Evolutionary conservation across 92 coral and sea anemone genomes (phyloP).

Genomic region (Porites rus): DNA sequence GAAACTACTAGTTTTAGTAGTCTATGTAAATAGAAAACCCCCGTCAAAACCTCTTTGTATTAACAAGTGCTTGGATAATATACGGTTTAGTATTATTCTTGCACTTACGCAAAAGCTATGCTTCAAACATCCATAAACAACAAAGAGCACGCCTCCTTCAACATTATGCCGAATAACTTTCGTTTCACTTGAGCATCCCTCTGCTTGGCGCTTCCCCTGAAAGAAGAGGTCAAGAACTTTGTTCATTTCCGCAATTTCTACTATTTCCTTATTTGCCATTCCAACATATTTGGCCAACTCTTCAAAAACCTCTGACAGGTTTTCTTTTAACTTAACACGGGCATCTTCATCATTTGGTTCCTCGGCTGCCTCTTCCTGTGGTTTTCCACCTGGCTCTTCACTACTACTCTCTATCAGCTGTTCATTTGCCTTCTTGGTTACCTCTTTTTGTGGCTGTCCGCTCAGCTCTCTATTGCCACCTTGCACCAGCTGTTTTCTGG

Average conservation of each 20-base stretch:
- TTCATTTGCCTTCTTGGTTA: too few species aligned
- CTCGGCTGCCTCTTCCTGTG: background rate
- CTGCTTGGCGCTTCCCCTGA: background rate
- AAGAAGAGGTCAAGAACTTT: background rate
- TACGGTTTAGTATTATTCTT: too few species aligned
- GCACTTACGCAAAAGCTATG: too few species aligned
- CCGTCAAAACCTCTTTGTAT: too few species aligned
- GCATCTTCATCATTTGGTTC: background rate
- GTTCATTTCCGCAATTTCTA: background rate
- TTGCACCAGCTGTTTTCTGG: background rate
- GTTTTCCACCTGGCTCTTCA: background rate
- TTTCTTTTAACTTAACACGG: background rate
- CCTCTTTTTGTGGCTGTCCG: too few species aligned
- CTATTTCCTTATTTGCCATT: background rate
- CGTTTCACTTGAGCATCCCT: background rate
- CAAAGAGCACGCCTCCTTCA: background rate
- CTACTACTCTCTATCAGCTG: background rate
- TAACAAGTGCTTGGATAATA: too few species aligned
- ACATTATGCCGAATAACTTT: background rate
- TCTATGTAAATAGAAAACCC: too few species aligned
- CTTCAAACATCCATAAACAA: background rate
- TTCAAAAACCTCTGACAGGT: background rate
- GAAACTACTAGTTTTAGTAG: too few species aligned
- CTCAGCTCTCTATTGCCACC: background rate
- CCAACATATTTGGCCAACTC: background rate